Conservation (phyloP, 1,140 invertebrate species). For the Zaprionus gabonicus region DNA sequence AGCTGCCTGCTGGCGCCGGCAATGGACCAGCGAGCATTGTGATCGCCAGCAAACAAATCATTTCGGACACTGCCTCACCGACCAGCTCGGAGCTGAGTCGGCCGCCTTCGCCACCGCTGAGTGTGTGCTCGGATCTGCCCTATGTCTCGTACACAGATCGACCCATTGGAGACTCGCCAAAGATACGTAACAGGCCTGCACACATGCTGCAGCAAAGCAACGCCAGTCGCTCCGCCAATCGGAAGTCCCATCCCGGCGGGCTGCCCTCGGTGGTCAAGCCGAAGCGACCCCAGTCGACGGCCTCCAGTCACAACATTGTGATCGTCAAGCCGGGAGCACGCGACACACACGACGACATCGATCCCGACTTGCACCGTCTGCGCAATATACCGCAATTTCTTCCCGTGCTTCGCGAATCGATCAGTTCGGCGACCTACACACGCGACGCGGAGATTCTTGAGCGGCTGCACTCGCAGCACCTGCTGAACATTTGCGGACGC, state of each 20-base stretch:
- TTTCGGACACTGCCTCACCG: constrained; percentile 73
- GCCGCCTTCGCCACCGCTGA: constrained; percentile 92
- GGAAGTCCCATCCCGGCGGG: constrained; percentile 64
- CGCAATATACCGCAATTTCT: constrained; percentile 95
- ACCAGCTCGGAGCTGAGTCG: constrained; percentile 72
- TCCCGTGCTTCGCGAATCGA: constrained; percentile 95
- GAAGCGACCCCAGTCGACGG: constrained; percentile 73
- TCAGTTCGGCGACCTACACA: constrained; percentile 92
- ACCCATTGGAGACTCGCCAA: constrained; percentile 94
- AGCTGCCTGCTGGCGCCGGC: constrained; percentile 12
- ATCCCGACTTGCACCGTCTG: constrained; percentile 92
- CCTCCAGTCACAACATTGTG: constrained; percentile 89
- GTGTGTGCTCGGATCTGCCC: constrained; percentile 95
- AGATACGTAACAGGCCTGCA: constrained; percentile 87
- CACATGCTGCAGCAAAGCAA: constrained; percentile 67
- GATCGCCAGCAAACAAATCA: constrained; percentile 72
- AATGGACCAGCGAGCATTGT: constrained; percentile 67
- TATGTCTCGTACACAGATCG: constrained; percentile 97
- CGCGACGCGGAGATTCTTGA: constrained; percentile 95
- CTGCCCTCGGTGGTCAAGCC: constrained; percentile 62
- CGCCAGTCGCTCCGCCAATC: constrained; percentile 55
- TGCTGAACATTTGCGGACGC: constrained; percentile 74
- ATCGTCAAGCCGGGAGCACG: constrained; percentile 91
- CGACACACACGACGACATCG: constrained; percentile 88
- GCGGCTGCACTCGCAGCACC: constrained; percentile 87